Evolutionary conservation across 2,113 vertebrate genomes (phyloP), one percentile per base, ranked within the genome.

Genomic region (Maccullochella peelii): DNA sequence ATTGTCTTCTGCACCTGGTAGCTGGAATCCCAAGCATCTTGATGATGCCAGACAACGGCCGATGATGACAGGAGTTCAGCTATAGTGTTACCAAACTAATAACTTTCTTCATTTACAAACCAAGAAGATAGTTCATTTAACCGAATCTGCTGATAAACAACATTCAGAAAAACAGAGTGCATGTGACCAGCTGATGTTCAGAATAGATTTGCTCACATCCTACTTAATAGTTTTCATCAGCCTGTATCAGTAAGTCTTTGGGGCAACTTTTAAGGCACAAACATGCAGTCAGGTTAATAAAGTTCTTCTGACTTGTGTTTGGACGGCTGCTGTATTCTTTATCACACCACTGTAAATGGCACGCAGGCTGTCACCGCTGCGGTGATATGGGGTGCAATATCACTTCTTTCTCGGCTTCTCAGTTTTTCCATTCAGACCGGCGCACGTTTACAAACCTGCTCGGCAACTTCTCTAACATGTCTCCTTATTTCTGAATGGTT

Each of bases 1-100:
- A 83, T 58, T 91, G 86, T 88, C 33, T 62, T 14, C 49, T 87
- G 83, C 88, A 91, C 87, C 90, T 86, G 92, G 44, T 55, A 38
- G 25, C 50, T 52, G 91, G 89, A 89, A 90, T 93, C 65, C 74
- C 83, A 89, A 80, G 73, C 30, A 88, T 88, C 50, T 72, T 20
- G 47, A 74, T 76, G n/a, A 75, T 4, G 50, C 27, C 81, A 71
- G 80, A 90, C 78, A 75, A 82, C 47, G 12, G 0, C 18, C 14
- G 0, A 33, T 38, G 76, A 30, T 67, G 88, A 84, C 73, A 90
- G 77, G 21, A 2, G 0, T 14, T 12, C 21, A 49, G 62, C 9
- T 42, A 40, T n/a, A 65, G 15, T 21, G 42, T 49, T 71, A 49
- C 88, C 55, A 14, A 42, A 30, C 23, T 21, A 16, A 84, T 58